Evolutionary conservation across 2,797 vertebrate species (phyloP).

Genomic region (Spinus olivaceus): DNA sequence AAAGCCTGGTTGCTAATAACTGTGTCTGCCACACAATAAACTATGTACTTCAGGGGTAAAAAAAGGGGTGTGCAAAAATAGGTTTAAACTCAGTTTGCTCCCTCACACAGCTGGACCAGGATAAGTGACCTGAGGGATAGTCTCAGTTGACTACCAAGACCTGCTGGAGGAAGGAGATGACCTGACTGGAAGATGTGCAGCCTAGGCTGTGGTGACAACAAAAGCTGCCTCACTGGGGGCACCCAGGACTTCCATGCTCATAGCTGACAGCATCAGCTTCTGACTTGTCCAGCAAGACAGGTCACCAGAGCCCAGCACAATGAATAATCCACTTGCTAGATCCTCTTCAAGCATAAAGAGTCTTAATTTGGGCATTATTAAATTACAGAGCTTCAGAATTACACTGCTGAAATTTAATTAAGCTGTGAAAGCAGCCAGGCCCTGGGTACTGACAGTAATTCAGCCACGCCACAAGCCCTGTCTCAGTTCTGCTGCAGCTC

Average conservation of each 20-base stretch:
- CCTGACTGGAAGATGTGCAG: neutral
- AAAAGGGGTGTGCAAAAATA: neutral
- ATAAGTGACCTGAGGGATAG: neutral
- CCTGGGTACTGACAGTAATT: slow-evolving; percentile 51
- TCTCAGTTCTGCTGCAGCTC: slow-evolving; percentile 79
- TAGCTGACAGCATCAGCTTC: neutral
- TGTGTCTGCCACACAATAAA: neutral
- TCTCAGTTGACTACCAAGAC: neutral
- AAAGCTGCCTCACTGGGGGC: neutral
- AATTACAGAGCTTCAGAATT: neutral
- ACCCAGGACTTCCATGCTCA: neutral
- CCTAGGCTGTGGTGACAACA: neutral
- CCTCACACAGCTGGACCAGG: neutral
- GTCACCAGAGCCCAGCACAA: neutral
- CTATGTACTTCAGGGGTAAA: neutral
- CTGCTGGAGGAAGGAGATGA: neutral
- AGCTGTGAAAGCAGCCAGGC: neutral
- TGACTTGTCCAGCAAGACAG: neutral
- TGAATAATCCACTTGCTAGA: neutral
- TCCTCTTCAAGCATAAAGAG: neutral
- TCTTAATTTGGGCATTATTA: neutral
- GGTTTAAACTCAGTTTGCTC: neutral
- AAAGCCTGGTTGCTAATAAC: neutral
- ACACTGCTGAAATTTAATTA: neutral
- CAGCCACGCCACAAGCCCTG: slow-evolving; percentile 76